Base-by-base conservation (phyloP, 2,888 invertebrate genomes). In the Lottia scabra region DNA sequence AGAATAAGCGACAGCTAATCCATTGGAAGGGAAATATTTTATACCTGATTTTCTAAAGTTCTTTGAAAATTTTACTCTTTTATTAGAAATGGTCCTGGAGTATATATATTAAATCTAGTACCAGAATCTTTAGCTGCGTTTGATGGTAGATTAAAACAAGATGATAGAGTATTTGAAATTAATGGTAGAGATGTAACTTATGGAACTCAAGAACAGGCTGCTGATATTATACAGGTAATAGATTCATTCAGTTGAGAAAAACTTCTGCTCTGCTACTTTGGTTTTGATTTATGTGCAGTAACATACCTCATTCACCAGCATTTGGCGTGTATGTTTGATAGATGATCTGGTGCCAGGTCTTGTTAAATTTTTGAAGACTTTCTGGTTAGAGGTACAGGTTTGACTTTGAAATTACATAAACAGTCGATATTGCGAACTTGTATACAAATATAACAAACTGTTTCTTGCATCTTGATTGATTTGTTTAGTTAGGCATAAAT, bases 121-220 rank as follows among this genome's bases (percentile, higher is more conserved):
- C 86, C 87, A 56, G 89, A 88, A 43, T 88, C 90, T 71, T 81
- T 89, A 65, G 91, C 90, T 8, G 85, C 87, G 30, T 79, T 86
- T 70, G 90, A 91, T 82, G 90, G 89, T 1, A 83, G 90, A 45
- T 81, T 91, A 26, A 85, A 86, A 76, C 84, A 89, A n/a, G 90
- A 90, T 77, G 91, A 91, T 81, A 83, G 89, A 56, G 88, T 91
- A 62, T 82, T 91, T 64, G 90, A 90, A 81, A 90, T 91, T 65
- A 91, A 91, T 76, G 88, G 88, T 13, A 82, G 86, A 56, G 90
- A 91, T 80, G 87, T 91, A 45, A 83, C 88, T 0, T 86, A 87
- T 75, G 89, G 88, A 38, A 86, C 88, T n/a, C 89, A 91, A 73
- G 90, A 91, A 78, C 87, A 90, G 66, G 91, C 91, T 67, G 90